A percentile compares a stretch with the other conserved stretches of the same genome.
phyloP scores from a whole-genome alignment of 2,113 vertebrate species.

The Penelope pileata region DNA sequence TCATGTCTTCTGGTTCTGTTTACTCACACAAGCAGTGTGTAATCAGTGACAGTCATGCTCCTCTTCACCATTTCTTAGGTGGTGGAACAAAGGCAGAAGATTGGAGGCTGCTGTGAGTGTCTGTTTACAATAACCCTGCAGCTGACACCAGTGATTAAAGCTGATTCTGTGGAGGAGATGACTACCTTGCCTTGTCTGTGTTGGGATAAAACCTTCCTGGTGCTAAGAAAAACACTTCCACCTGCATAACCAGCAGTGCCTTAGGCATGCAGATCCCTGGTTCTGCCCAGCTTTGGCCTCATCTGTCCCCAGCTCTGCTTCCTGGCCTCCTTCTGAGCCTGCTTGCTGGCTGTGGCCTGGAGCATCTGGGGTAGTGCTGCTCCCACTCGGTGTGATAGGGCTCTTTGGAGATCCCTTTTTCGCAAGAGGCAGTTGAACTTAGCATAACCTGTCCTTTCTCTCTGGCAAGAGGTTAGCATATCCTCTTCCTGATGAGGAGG shows the following conservation, averaged over 20 bases:
- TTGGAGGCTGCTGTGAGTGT: background rate
- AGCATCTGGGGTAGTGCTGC: background rate
- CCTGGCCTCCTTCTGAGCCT: background rate
- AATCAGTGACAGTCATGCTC: background rate
- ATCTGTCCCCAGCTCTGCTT: background rate
- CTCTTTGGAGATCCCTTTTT: background rate
- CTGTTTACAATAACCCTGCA: background rate
- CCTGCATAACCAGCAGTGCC: accelerated
- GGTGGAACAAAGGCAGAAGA: background rate
- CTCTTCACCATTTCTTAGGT: background rate
- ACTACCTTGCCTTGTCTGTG: background rate
- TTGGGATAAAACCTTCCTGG: background rate
- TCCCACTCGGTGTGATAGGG: background rate
- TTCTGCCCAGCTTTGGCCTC: background rate
- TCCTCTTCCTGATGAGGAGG: background rate
- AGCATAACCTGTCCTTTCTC: background rate
- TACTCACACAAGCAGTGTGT: background rate
- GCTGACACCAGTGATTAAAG: conserved; percentile 4
- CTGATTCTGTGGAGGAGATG: background rate
- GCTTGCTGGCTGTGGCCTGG: accelerated
- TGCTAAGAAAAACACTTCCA: background rate
- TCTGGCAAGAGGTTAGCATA: background rate
- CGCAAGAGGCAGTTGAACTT: background rate
- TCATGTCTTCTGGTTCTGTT: background rate
- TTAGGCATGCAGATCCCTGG: background rate